Evolutionary conservation across 2,113 vertebrate genomes (phyloP).

Genomic region (Sinocyclocheilus anshuiensis): DNA sequence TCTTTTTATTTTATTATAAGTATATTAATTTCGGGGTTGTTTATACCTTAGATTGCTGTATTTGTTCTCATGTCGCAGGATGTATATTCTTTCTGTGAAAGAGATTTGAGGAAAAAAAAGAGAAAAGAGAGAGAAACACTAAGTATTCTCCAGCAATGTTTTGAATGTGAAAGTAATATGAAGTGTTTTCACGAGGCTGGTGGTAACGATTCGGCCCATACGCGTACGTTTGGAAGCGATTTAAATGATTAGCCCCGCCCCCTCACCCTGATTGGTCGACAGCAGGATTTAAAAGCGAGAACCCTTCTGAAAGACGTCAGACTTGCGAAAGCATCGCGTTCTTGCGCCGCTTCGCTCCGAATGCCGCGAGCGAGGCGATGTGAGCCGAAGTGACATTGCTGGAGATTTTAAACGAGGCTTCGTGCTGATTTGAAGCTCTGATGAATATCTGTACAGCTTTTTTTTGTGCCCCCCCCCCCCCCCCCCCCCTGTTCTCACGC

Average conservation of each 20-base stretch:
- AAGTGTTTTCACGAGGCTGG: conserved; percentile 80
- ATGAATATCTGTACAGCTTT: conserved; percentile 94
- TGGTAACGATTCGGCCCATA: conserved; percentile 12
- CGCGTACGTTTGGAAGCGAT: background rate
- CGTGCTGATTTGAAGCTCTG: conserved; percentile 92
- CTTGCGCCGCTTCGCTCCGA: conserved; percentile 72
- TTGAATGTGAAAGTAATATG: conserved; percentile 58
- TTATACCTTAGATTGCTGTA: conserved; percentile 98
- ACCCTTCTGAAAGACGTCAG: conserved; percentile 67
- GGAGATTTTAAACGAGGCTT: conserved; percentile 81
- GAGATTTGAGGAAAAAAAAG: conserved; percentile 77
- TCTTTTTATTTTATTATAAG: conserved; percentile 83
- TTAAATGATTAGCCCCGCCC: background rate
- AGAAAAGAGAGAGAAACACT: conserved; percentile 79
- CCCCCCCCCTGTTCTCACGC: too few species aligned
- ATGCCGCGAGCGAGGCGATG: conserved; percentile 80
- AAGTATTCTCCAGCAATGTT: conserved; percentile 97
- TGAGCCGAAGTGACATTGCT: conserved; percentile 76
- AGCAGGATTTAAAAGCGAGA: too few species aligned
- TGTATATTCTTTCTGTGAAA: conserved; percentile 99
- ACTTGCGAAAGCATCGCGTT: conserved; percentile 85
- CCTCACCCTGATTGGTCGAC: conserved; percentile 54
- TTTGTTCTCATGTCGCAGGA: conserved; percentile 99
- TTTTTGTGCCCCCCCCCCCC: conserved; percentile 81
- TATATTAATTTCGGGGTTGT: conserved; percentile 86